Evolutionary conservation across 1,140 invertebrate genomes (phyloP).

Genomic region (Anagrus nilaparvatae): DNA sequence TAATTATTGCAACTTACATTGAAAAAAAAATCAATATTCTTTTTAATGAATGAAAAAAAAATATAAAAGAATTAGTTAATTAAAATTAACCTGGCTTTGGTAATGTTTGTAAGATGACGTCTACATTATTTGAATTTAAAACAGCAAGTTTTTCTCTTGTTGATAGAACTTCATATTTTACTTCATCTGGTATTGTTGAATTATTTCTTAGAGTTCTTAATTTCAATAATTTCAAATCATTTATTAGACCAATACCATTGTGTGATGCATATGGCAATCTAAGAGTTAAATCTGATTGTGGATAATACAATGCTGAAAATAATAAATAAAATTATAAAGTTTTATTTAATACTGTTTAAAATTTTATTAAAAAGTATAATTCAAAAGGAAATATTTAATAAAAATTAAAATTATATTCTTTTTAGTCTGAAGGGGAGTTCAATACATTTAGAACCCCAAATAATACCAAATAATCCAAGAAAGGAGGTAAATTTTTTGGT

Average conservation of each 20-base stretch:
- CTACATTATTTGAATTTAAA: slow-evolving; percentile 18
- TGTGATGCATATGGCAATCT: slow-evolving; percentile 25
- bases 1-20: neutral
- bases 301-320: slow-evolving; percentile 36
- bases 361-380: neutral
- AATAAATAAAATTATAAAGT: slow-evolving; percentile 8
- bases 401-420: neutral
- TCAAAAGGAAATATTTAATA: no score
- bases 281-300: slow-evolving; percentile 33
- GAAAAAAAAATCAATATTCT: neutral
- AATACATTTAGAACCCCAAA: neutral
- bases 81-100: slow-evolving; percentile 25
- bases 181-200: slow-evolving; percentile 18
- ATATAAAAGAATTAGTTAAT: slow-evolving; percentile 3
- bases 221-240: slow-evolving; percentile 25
- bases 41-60: neutral
- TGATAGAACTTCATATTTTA: slow-evolving; percentile 24
- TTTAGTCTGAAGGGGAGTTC: neutral
- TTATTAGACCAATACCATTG: slow-evolving; percentile 15
- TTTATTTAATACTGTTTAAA: neutral
- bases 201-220: slow-evolving; percentile 30
- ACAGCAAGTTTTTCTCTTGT: slow-evolving; percentile 16
- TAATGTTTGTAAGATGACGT: slow-evolving; percentile 19
- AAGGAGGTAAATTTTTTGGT: neutral
- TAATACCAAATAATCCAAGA: neutral